Base-by-base conservation (phyloP, 1,140 invertebrate species). In the Hermetia illucens region DNA sequence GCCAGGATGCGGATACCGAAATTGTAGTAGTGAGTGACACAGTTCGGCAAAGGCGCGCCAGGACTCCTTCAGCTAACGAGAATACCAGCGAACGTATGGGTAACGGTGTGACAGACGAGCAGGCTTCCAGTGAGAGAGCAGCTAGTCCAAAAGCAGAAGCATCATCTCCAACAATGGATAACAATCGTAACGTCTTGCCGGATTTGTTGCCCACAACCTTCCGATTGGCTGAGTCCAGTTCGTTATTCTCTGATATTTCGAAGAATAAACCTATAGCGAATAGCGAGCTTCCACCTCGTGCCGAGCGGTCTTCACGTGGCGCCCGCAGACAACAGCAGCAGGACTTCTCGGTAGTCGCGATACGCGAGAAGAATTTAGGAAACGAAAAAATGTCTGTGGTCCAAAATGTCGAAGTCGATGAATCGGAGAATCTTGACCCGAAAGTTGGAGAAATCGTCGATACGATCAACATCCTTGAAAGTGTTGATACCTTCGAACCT, bases 231-330 rank as follows among this genome's bases (percentile, higher is more conserved):
- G 71, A 78, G 51, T 74, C 78, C 39, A 80, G 77, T 52, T 66
- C 68, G 27, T 60, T 81, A 3, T 80, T 80, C 49, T 77, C 75
- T 2, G 71, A 79, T 61, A 77, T 79, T 44, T 78, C 75, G 1
- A 62, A 60, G 12, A 19, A 32, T 21, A 31, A 50, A 34, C n/a
- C 29, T 3, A 29, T 30, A 4, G 21, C 34, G 4, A 9, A 32
- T 9, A 40, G 18, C 9, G 16, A 15, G 9, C 27, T 33, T 47
- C 47, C 2, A 5, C n/a, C n/a, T n/a, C n/a, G n/a, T n/a, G n/a
- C n/a, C n/a, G n/a, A n/a, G n/a, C n/a, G n/a, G n/a, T n/a, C n/a
- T n/a, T n/a, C 36, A 31, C n/a, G 10, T 21, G 0, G 30, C 25
- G 4, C 21, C 33, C 3, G 5, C 21, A 6, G 13, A 37, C 52